A percentile compares a stretch with the other conserved stretches of the same genome.
Evolutionary conservation across 2,797 vertebrate genomes (phyloP).

Genomic region (Phataginus tetradactyla): DNA sequence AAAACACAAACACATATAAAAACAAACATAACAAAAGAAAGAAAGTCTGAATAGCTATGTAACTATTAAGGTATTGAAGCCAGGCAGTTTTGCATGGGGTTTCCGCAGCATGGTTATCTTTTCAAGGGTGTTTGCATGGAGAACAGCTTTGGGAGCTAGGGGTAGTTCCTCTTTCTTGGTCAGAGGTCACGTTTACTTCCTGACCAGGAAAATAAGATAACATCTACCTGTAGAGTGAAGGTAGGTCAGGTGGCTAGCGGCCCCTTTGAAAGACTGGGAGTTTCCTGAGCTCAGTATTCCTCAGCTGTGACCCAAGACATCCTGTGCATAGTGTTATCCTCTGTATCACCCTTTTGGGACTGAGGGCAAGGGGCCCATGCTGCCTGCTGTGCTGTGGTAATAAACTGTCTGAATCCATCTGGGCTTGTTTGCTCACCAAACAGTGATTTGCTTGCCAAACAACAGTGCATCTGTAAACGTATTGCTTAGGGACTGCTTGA

Average conservation of each 20-base stretch:
- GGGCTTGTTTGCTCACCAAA: not conserved
- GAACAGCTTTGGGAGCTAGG: not conserved
- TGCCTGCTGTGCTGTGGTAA: not conserved
- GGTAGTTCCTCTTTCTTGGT: not conserved
- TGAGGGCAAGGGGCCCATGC: not conserved
- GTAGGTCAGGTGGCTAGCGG: not conserved
- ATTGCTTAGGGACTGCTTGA: not conserved
- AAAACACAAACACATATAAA: not conserved
- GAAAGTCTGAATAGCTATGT: not conserved
- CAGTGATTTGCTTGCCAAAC: not conserved
- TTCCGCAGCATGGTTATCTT: not conserved
- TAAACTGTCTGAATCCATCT: not conserved
- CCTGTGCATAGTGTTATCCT: not conserved
- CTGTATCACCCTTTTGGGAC: not conserved
- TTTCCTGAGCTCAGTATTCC: not conserved
- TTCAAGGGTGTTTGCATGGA: not conserved
- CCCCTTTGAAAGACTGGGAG: not conserved
- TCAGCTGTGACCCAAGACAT: not conserved
- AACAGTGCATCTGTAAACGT: not conserved
- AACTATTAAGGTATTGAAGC: not conserved
- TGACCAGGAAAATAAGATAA: not conserved
- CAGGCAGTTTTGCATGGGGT: not conserved
- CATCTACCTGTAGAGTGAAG: not conserved
- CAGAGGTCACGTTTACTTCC: not conserved
- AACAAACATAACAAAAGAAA: not conserved